Evolutionary conservation across 2,888 invertebrate species (phyloP).

Genomic region (Mythimna vitellina): DNA sequence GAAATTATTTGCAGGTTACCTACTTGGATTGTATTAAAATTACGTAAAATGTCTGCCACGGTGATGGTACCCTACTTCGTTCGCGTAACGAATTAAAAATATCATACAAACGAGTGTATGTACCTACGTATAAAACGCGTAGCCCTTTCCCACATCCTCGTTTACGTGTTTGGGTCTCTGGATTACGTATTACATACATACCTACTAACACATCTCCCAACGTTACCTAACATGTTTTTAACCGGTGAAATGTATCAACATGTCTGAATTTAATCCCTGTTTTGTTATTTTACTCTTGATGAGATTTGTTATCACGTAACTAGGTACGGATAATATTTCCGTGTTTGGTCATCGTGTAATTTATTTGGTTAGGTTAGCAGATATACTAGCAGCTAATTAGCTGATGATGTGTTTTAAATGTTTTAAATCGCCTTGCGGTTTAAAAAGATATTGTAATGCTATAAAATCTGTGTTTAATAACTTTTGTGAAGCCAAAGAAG

Average conservation of each 20-base stretch:
- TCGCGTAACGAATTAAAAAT: conserved; percentile 42
- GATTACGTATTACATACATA: conserved; percentile 18
- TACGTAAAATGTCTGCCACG: conserved; percentile 26
- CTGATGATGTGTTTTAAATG: not conserved
- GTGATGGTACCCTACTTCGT: not conserved
- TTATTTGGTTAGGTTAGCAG: not conserved
- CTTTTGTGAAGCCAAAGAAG: too few relatives aligned
- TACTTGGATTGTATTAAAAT: conserved; percentile 27
- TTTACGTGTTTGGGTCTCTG: conserved; percentile 18
- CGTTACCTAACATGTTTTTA: conserved; percentile 17
- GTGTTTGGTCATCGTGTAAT: too few relatives aligned
- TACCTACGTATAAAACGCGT: conserved; percentile 22
- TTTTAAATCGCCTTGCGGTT: not conserved
- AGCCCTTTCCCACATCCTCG: conserved; percentile 19
- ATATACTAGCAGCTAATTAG: not conserved
- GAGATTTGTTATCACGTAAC: conserved; percentile 1
- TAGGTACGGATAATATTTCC: not conserved
- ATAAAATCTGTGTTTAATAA: too few relatives aligned
- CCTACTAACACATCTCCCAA: conserved; percentile 15
- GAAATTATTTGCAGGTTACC: conserved; percentile 16
- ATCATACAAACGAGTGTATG: not conserved
- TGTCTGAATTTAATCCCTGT: conserved; percentile 11
- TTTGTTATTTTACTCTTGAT: conserved; percentile 1
- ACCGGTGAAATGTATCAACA: conserved; percentile 23
- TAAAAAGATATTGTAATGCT: too few relatives aligned